Percentiles rank a stretch among this genome's conserved stretches.
These are phyloP conservation scores for Spodoptera littoralis DNA, from an alignment of 2,888 invertebrate species.

Conservation along the genomic window DNA sequence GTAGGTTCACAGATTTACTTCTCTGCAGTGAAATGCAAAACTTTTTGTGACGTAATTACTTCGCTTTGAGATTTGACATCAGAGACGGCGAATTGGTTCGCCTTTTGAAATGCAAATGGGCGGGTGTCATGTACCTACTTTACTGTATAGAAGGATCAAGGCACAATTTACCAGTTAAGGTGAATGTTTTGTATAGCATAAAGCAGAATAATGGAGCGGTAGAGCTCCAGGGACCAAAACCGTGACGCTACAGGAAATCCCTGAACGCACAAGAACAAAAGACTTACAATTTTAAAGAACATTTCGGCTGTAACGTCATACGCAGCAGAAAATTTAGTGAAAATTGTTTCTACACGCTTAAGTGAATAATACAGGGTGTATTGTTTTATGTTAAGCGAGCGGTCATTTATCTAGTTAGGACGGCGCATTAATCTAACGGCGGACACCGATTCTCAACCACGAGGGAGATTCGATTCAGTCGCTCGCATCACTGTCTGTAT, in stretches of 20 bases:
- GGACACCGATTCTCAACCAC: conserved; percentile 59
- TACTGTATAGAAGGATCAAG: conserved; percentile 51
- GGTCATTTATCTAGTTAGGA: conserved; percentile 69
- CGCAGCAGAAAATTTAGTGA: conserved; percentile 6
- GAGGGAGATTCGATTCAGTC: conserved; percentile 51
- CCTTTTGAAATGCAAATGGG: conserved; percentile 75
- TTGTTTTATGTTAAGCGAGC: conserved; percentile 43
- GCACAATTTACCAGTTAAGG: conserved; percentile 44
- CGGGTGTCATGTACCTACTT: conserved; percentile 49
- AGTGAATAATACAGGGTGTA: conserved; percentile 35
- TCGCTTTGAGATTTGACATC: conserved; percentile 66
- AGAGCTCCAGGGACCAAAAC: conserved; percentile 29
- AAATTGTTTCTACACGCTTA: conserved; percentile 31
- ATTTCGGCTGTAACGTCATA: conserved; percentile 14
- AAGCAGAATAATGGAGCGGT: conserved; percentile 48
- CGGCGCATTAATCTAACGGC: conserved; percentile 72
- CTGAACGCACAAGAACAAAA: conserved; percentile 43
- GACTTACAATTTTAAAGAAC: conserved; percentile 41
- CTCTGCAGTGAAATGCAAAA: conserved; percentile 46
- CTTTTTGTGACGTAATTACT: conserved; percentile 68
- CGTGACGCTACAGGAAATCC: conserved; percentile 44
- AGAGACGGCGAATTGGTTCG: conserved; percentile 38
- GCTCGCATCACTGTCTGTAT: conserved; percentile 41
- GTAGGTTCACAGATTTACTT: conserved; percentile 1
- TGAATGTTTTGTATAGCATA: conserved; percentile 40